Evolutionary conservation across 2,113 vertebrate species (phyloP), one percentile per base, ranked within the genome.

Genomic region (Leucoraja erinaceus): DNA sequence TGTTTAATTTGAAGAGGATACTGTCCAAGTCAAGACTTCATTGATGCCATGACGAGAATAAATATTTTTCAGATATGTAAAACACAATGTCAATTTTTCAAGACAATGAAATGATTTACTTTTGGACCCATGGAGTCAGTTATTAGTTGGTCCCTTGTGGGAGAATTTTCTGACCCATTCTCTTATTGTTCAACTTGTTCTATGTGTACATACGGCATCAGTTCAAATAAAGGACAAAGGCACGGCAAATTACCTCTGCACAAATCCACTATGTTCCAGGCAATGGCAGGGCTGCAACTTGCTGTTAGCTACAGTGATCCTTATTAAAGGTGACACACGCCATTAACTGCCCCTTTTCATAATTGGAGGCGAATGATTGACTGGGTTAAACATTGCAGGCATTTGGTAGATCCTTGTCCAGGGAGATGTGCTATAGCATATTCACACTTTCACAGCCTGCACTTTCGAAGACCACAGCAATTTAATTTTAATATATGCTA

Each of bases 271-370:
- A 74, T 54, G 38, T 91, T 74, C 20, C 31, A 72, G 33, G 90
- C 10, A 72, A 91, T 54, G n/a, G 63, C 68, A 25, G 20, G 72
- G 8, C 38, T 74, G 90, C 66, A 54, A 25, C 68, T 91, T 91
- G 38, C 68, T 72, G 31, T 72, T 54, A 10, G n/a, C 31, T 12
- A 4, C 20, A 22, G 33, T 91, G 90, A 88, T 72, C 68, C 20
- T 74, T 91, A 91, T 91, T 91, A 70, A 91, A 91, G 47, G 66
- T 91, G 90, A 91, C 90, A 91, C 33, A 91, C 72, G 31, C 90
- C 90, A 91, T 91, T 91, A 91, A 74, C 90, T 72, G 33, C 66
- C 90, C 38, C 66, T 91, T 72, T 91, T 91, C 38, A 54, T 68
- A 72, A 91, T 47, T 0, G 6, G 38, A 38, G 54, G 25, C 10